Evolutionary conservation across 2,888 invertebrate species (phyloP).

Genomic region (Microchrysa polita): DNA sequence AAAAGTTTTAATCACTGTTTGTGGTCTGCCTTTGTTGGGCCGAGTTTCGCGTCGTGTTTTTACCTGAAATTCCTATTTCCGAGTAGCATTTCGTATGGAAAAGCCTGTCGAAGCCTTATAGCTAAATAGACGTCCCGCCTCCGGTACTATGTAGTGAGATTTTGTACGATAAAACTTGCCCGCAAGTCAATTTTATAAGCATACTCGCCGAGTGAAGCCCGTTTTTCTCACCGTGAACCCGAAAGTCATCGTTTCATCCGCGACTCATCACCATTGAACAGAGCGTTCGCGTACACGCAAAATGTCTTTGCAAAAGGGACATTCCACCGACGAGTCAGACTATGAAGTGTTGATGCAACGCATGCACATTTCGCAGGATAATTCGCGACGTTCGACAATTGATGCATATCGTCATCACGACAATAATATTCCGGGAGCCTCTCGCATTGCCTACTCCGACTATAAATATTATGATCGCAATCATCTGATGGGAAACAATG

Average conservation of each 20-base stretch:
- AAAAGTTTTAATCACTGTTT: conserved; percentile 37
- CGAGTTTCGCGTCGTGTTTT: background rate
- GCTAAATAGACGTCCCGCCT: too few relatives aligned
- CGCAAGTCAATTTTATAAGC: too few relatives aligned
- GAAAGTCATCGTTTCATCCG: too few relatives aligned
- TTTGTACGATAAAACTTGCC: too few relatives aligned
- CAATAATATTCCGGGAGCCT: conserved; percentile 64
- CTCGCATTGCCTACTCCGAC: conserved; percentile 55
- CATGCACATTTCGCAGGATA: conserved; percentile 55
- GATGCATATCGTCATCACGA: conserved; percentile 73
- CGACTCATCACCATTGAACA: too few relatives aligned
- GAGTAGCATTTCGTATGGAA: too few relatives aligned
- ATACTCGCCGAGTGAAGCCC: background rate
- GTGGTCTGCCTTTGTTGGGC: conserved; percentile 28
- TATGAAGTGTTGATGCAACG: conserved; percentile 61
- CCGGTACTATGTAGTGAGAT: too few relatives aligned
- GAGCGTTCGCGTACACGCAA: background rate
- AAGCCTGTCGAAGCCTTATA: too few relatives aligned
- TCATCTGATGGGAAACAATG: conserved; percentile 55
- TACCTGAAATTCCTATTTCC: background rate
- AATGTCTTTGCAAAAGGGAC: conserved; percentile 51
- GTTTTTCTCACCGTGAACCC: background rate
- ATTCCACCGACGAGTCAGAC: conserved; percentile 55
- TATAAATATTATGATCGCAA: conserved; percentile 75
- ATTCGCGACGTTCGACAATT: conserved; percentile 65